Conservation (phyloP, 2,888 invertebrate genomes). For the Creontiades dilutus region DNA sequence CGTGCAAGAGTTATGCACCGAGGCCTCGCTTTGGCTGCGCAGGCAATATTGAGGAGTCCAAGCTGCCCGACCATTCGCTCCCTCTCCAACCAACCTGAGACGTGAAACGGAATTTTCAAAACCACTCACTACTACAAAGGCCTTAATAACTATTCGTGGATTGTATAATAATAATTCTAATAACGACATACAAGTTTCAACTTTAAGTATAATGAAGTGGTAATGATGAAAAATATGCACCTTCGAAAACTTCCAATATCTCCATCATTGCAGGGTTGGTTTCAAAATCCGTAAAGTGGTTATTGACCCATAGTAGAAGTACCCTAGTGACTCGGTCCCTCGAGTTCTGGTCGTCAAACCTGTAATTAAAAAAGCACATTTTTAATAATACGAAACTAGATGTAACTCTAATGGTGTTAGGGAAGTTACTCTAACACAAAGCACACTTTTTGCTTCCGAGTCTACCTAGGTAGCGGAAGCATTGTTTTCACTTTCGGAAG, state of each 20-base stretch:
- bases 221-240: slow-evolving; percentile 35
- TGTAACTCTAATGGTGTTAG: no score
- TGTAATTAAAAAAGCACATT: slow-evolving; percentile 59
- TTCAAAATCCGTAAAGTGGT: slow-evolving; percentile 98
- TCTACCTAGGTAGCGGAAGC: no score
- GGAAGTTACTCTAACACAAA: no score
- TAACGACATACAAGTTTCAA: background rate
- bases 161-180: no score
- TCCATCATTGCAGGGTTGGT: slow-evolving; percentile 98
- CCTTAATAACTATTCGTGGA: no score
- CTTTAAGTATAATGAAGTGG: no score
- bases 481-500: no score
- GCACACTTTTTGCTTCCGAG: no score
- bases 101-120: no score
- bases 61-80: slow-evolving; percentile 90
- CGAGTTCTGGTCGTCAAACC: slow-evolving; percentile 86
- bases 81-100: slow-evolving; percentile 84
- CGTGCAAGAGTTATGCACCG: slow-evolving; percentile 94
- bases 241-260: slow-evolving; percentile 95
- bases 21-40: slow-evolving; percentile 96
- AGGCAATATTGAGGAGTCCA: slow-evolving; percentile 94
- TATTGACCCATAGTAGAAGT: slow-evolving; percentile 98
- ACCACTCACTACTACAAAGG: no score
- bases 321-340: slow-evolving; percentile 95
- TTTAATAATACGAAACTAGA: no score